phyloP scores from a whole-genome alignment of 2,113 vertebrate genomes.

The Halichoerus grypus region DNA sequence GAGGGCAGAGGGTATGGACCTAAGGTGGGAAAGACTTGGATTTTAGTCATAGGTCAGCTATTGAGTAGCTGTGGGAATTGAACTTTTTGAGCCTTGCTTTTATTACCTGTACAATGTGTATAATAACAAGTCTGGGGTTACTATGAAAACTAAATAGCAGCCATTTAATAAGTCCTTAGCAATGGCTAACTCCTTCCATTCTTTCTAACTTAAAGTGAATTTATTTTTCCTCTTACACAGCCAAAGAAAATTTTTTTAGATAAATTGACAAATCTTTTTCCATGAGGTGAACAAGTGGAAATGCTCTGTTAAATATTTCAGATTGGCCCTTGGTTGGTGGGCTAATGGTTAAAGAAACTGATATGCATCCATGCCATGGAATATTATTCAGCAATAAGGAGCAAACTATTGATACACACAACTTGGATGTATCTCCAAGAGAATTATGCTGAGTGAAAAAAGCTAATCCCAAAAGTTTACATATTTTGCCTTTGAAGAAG shows the following conservation, averaged over 20 bases:
- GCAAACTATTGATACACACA: neutral
- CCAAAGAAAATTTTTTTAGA: neutral
- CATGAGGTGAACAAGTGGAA: neutral
- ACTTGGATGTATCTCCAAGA: neutral
- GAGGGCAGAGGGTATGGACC: neutral
- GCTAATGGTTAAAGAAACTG: neutral
- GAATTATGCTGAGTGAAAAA: neutral
- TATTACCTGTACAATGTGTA: neutral
- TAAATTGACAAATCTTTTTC: neutral
- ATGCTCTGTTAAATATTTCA: neutral
- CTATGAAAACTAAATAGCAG: neutral
- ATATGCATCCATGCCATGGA: neutral
- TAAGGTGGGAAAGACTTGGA: neutral
- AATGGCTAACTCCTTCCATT: neutral
- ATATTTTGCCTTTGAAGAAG: neutral
- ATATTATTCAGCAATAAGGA: neutral
- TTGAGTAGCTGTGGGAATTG: neutral
- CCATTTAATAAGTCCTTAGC: neutral
- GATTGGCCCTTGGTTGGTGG: neutral
- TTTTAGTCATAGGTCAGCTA: conserved; percentile 21
- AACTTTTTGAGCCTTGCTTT: neutral
- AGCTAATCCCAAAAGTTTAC: neutral
- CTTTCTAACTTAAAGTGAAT: neutral
- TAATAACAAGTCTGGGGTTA: neutral
- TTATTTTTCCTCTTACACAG: neutral